These are phyloP conservation scores for Trichonephila clavata DNA, from an alignment of 1,140 invertebrate genomes.

Conservation along the genomic window DNA sequence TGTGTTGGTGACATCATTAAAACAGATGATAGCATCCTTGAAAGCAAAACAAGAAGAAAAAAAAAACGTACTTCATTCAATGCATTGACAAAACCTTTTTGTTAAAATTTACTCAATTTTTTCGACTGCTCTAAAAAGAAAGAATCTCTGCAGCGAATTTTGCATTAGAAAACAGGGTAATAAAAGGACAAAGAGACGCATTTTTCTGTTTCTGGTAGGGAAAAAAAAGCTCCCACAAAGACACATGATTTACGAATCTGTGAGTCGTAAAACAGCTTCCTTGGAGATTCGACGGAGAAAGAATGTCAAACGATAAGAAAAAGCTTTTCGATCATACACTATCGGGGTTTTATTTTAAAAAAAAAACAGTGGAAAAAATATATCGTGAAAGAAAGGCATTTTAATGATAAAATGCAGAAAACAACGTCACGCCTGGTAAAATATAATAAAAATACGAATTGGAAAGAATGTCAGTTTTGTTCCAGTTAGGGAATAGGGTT, in stretches of 20 bases:
- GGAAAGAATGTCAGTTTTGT: neutral
- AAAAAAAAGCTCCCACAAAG: slow-evolving; percentile 1
- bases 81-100: neutral
- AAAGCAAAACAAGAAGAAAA: too few species aligned
- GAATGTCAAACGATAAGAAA: slow-evolving; percentile 32
- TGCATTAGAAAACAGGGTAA: neutral
- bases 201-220: neutral
- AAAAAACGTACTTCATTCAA: neutral
- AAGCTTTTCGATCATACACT: slow-evolving; percentile 4
- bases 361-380: neutral
- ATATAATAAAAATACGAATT: neutral
- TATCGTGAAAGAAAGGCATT: neutral
- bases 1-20: too few species aligned
- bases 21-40: too few species aligned
- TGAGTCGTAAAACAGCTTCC: slow-evolving; percentile 38
- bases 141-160: neutral
- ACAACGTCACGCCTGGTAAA: neutral
- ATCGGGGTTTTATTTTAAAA: neutral
- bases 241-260: slow-evolving; percentile 52
- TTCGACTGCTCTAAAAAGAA: neutral
- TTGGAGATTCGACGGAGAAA: neutral
- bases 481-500: neutral
- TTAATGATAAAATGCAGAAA: neutral
- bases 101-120: neutral
- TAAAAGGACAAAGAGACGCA: slow-evolving; percentile 27